These are phyloP conservation scores for Exaiptasia diaphana DNA, from an alignment of 64 coral and sea anemone species.

Conservation along the genomic window DNA sequence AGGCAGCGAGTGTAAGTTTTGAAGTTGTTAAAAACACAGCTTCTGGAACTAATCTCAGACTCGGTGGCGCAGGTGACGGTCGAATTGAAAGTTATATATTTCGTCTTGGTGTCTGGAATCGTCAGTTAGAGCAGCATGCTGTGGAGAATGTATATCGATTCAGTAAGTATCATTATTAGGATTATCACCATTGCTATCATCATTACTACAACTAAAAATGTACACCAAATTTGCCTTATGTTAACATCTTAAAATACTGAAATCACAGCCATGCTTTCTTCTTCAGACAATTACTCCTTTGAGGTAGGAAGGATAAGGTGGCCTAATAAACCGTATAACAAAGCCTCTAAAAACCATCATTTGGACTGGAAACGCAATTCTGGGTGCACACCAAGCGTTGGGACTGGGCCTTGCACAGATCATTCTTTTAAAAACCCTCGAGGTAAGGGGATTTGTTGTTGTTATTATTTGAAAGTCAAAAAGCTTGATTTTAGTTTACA, in stretches of 20 bases:
- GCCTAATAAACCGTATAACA: background rate
- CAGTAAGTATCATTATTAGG: background rate
- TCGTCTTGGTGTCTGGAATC: background rate
- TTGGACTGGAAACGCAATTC: background rate
- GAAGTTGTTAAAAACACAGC: background rate
- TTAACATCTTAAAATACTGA: no score
- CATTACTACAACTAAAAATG: background rate
- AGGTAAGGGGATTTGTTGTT: no score
- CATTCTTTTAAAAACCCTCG: background rate
- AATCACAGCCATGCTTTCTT: no score
- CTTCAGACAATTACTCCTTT: background rate
- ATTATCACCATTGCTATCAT: background rate
- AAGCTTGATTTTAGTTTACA: no score
- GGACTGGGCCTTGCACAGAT: background rate
- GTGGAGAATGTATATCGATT: background rate
- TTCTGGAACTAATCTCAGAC: background rate
- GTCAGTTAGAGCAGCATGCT: background rate
- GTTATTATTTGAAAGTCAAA: no score
- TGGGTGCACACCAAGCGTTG: background rate
- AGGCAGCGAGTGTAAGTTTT: background rate
- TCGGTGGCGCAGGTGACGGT: background rate
- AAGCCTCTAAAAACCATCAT: no score
- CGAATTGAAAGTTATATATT: background rate
- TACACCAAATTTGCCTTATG: background rate
- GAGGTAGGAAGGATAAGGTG: background rate